A percentile compares a stretch with the other conserved stretches of the same genome.
phyloP scores from a whole-genome alignment of 1,140 invertebrate genomes.

The Ips nitidus region DNA sequence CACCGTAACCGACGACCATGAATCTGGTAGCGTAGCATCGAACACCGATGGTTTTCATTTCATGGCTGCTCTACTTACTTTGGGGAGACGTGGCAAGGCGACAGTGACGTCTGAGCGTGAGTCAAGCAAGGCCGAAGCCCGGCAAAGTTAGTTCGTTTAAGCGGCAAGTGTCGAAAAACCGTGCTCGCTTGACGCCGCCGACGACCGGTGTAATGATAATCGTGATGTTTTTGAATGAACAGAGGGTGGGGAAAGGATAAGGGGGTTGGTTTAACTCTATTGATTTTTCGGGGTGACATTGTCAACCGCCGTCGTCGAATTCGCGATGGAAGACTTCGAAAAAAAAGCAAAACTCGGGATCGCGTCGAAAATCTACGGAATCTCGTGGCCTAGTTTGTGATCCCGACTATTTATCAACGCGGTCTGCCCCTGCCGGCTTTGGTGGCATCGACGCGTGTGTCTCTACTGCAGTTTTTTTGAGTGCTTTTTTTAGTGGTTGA shows the following conservation, averaged over 20 bases:
- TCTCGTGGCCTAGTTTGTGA: conserved; percentile 30
- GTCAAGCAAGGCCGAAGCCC: conserved; percentile 33
- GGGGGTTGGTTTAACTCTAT: conserved; percentile 60
- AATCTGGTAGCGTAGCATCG: conserved; percentile 36
- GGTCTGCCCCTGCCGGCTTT: conserved; percentile 15
- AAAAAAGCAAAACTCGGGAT: conserved; percentile 49
- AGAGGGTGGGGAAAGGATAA: conserved; percentile 53
- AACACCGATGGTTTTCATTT: conserved; percentile 33
- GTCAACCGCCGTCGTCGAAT: conserved; percentile 57
- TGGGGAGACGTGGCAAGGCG: conserved; percentile 45
- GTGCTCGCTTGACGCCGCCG: conserved; percentile 38
- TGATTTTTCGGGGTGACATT: conserved; percentile 69
- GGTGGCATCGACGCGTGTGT: conserved; percentile 14
- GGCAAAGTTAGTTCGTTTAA: conserved; percentile 30
- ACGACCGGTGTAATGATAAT: conserved; percentile 45
- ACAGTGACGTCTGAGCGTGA: conserved; percentile 38
- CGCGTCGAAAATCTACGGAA: conserved; percentile 40
- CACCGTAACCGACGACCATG: conserved; percentile 16
- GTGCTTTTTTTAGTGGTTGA: conserved; percentile 30
- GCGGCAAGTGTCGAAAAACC: conserved; percentile 37
- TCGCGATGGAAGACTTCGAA: conserved; percentile 54
- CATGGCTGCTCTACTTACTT: conserved; percentile 42
- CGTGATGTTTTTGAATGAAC: conserved; percentile 50
- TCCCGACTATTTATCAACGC: background rate
- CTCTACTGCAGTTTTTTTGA: conserved; percentile 13